Conservation (phyloP, 2,888 invertebrate genomes). For the Augiades crinisus region DNA sequence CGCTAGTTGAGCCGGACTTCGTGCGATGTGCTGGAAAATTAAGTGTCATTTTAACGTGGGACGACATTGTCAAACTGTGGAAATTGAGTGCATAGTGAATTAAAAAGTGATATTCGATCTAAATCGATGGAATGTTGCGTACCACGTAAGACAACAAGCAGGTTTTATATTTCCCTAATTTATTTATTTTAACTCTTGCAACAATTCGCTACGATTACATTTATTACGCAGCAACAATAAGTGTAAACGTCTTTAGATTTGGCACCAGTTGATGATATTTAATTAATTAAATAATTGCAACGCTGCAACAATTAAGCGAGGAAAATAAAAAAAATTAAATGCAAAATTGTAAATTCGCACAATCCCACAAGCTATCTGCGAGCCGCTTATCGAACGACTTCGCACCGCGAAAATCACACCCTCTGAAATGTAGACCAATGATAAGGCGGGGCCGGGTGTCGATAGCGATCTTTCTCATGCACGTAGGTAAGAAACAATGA, state of each 20-base stretch:
- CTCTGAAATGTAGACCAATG: conserved; percentile 25
- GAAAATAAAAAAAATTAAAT: too few species aligned
- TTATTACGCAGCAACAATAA: conserved; percentile 6
- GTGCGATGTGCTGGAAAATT: conserved; percentile 68
- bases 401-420: conserved; percentile 14
- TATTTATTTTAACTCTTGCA: conserved; percentile 3
- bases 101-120: conserved; percentile 59
- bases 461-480: conserved; percentile 34
- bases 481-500: conserved; percentile 43
- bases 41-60: conserved; percentile 64
- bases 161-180: conserved; percentile 35
- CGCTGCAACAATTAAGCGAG: too few species aligned
- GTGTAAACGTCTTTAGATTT: neutral
- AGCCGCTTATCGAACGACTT: conserved; percentile 13
- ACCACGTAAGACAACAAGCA: conserved; percentile 68
- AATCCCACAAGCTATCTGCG: neutral
- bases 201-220: neutral
- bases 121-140: conserved; percentile 64
- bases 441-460: conserved; percentile 29
- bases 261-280: too few species aligned
- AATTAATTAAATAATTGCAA: neutral
- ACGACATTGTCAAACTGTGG: conserved; percentile 59
- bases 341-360: neutral
- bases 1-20: conserved; percentile 62
- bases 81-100: conserved; percentile 71